phyloP scores from a whole-genome alignment of 2,888 invertebrate species.

The Brachyopa scutellaris region DNA sequence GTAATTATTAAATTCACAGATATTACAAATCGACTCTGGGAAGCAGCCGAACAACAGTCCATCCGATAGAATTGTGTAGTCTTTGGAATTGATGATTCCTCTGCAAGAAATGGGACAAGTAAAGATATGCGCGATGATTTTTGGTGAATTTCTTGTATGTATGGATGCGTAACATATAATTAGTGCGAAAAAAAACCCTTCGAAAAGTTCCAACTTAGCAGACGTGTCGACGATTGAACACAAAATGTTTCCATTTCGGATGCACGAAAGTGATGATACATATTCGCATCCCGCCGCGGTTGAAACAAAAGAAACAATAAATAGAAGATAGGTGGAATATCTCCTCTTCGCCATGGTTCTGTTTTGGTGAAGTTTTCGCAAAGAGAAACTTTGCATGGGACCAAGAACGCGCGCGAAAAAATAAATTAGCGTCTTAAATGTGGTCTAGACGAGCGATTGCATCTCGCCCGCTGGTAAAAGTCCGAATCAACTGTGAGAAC shows the following conservation, averaged over 20 bases:
- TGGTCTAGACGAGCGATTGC: conserved; percentile 63
- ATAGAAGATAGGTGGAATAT: conserved; percentile 27
- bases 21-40: not conserved
- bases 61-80: conserved; percentile 8
- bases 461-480: conserved; percentile 46
- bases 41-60: not conserved
- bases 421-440: conserved; percentile 56
- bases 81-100: conserved; percentile 34
- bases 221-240: conserved; percentile 62
- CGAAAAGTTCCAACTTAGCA: conserved; percentile 51
- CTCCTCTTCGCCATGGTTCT: conserved; percentile 36
- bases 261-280: conserved; percentile 50
- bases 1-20: conserved; percentile 34
- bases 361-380: conserved; percentile 21
- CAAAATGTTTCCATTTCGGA: conserved; percentile 47
- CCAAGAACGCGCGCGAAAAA: conserved; percentile 43
- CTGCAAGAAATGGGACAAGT: conserved; percentile 22
- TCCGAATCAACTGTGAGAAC: conserved; percentile 53
- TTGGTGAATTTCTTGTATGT: conserved; percentile 13
- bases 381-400: conserved; percentile 8
- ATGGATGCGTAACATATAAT: conserved; percentile 62
- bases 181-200: conserved; percentile 25
- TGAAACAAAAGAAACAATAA: conserved; percentile 48
- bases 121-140: conserved; percentile 23
- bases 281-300: conserved; percentile 35